Conservation (phyloP, 2,113 vertebrate species). For the Otolemur garnettii region DNA sequence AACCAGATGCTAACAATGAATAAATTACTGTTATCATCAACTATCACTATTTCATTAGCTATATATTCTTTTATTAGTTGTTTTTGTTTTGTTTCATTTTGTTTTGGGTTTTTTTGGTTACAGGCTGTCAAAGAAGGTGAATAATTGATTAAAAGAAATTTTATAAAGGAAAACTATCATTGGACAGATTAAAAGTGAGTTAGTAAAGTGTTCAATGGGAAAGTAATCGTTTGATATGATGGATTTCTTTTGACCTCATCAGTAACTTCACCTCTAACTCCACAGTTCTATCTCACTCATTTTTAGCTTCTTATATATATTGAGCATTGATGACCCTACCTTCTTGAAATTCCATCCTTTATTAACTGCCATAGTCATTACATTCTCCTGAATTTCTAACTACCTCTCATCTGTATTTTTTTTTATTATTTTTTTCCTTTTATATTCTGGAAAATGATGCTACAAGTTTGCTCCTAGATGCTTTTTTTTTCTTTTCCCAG, state of each 20-base stretch:
- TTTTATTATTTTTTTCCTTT: not conserved
- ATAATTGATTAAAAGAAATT: not conserved
- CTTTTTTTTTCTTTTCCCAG: not conserved
- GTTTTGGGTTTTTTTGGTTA: not conserved
- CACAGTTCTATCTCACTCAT: not conserved
- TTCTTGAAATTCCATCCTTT: conserved; percentile 32
- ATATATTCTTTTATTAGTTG: not conserved
- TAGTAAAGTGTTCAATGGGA: conserved; percentile 17
- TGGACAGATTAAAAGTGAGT: not conserved
- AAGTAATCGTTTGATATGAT: not conserved
- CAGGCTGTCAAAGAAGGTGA: not conserved
- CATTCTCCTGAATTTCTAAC: conserved; percentile 1
- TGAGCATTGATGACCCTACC: not conserved
- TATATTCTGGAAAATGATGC: not conserved
- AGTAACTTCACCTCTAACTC: conserved; percentile 28
- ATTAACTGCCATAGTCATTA: conserved; percentile 39
- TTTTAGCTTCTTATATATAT: not conserved
- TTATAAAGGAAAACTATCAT: conserved; percentile 23
- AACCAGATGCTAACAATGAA: not conserved
- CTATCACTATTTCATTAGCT: not conserved
- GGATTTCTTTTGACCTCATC: not conserved
- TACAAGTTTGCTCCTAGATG: not conserved
- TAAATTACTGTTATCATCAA: not conserved
- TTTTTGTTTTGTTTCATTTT: not conserved
- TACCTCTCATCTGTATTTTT: not conserved